A percentile compares a stretch with the other conserved stretches of the same genome.
phyloP scores from a whole-genome alignment of 2,113 vertebrate genomes.

The Semnornis frantzii region DNA sequence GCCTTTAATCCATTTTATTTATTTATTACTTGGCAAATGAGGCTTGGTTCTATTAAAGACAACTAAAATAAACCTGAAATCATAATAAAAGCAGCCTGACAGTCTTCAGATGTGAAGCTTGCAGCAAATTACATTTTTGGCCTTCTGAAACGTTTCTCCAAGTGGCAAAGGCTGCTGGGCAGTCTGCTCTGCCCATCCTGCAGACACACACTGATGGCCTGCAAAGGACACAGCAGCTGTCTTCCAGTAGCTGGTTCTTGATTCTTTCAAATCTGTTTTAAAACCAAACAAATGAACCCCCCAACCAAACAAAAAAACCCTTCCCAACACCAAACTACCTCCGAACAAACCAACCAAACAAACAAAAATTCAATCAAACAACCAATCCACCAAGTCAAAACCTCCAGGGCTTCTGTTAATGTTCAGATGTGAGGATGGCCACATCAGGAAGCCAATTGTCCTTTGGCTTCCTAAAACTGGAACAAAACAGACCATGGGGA shows the following conservation, averaged over 20 bases:
- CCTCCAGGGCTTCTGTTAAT: neutral
- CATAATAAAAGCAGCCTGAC: neutral
- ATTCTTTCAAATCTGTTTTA: neutral
- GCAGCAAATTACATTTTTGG: neutral
- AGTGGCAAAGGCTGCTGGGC: neutral
- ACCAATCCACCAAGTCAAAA: too few species aligned
- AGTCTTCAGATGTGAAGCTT: neutral
- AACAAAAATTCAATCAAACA: too few species aligned
- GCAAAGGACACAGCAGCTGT: neutral
- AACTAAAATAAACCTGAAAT: neutral
- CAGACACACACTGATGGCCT: neutral
- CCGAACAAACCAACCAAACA: neutral
- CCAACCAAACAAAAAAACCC: too few species aligned
- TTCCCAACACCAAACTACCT: neutral
- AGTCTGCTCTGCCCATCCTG: neutral
- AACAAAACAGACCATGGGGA: too few species aligned
- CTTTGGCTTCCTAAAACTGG: neutral
- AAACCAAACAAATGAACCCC: neutral
- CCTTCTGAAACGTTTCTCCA: neutral
- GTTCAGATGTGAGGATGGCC: neutral
- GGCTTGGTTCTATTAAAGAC: neutral
- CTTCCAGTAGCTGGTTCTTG: neutral
- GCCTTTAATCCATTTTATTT: neutral
- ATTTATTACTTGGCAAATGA: neutral
- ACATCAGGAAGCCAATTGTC: neutral